Conservation (phyloP, 2,797 vertebrate genomes). For the Bovichtus diacanthus region DNA sequence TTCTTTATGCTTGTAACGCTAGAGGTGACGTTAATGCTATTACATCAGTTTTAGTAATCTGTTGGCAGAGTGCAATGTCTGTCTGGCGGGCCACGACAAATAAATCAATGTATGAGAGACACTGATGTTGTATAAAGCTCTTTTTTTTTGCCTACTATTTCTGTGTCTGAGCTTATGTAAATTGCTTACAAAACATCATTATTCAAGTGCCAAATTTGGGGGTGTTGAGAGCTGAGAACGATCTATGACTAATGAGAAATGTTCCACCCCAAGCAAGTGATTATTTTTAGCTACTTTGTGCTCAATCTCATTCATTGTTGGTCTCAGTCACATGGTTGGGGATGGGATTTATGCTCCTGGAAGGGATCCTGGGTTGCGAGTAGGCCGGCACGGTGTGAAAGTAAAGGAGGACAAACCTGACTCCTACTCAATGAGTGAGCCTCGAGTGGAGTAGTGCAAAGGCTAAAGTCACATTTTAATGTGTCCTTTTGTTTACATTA, state of each 20-base stretch:
- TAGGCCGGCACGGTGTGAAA: slow-evolving; percentile 29
- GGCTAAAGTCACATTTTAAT: neutral
- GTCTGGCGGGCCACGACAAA: slow-evolving; percentile 15
- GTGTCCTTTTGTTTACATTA: neutral
- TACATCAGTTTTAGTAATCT: slow-evolving; percentile 25
- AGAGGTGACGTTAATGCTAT: slow-evolving; percentile 14
- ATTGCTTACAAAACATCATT: slow-evolving; percentile 51
- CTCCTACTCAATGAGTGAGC: slow-evolving; percentile 10
- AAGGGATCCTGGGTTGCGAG: slow-evolving; percentile 16
- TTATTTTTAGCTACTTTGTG: slow-evolving; percentile 70
- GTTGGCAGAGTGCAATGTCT: neutral
- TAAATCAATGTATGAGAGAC: slow-evolving; percentile 8
- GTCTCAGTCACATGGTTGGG: slow-evolving; percentile 65
- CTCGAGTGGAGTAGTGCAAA: neutral
- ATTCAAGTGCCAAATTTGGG: slow-evolving; percentile 53
- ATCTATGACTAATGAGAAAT: slow-evolving; percentile 70
- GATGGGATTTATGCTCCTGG: slow-evolving; percentile 38
- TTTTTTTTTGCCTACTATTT: slow-evolving; percentile 24
- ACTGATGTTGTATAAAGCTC: neutral
- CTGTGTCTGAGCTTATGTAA: slow-evolving; percentile 43
- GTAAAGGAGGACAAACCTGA: slow-evolving; percentile 12
- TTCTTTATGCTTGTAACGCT: slow-evolving; percentile 14
- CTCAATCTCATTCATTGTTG: slow-evolving; percentile 77
- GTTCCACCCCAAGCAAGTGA: slow-evolving; percentile 53
- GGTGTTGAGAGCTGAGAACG: slow-evolving; percentile 48